These are phyloP conservation scores for Dipodomys ordii DNA, from an alignment of 2,113 vertebrate genomes.

Conservation along the genomic window DNA sequence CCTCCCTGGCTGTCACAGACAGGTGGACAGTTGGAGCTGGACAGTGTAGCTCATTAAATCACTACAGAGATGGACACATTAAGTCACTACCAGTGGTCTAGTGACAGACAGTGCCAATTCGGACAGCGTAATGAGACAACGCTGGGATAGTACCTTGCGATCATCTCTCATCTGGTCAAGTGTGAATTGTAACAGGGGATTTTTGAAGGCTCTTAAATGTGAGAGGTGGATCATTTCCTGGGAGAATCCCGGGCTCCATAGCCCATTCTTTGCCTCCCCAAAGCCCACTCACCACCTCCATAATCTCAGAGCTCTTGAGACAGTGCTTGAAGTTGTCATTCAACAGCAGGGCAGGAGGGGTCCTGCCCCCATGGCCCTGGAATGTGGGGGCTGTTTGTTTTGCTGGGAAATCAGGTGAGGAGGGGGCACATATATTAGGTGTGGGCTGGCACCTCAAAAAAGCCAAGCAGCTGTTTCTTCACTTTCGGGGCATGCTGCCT, in stretches of 20 bases:
- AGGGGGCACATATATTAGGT: neutral
- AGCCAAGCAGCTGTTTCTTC: slow-evolving; percentile 67
- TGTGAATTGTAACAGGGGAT: neutral
- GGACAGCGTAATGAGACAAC: neutral
- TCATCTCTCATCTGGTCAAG: neutral
- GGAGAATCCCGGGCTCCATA: too few species aligned
- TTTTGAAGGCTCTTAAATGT: neutral
- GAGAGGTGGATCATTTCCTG: neutral
- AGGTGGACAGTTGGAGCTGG: neutral
- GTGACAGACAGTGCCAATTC: neutral
- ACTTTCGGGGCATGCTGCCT: slow-evolving; percentile 62
- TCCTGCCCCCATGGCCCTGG: neutral
- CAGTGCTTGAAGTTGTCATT: neutral
- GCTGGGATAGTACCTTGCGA: neutral
- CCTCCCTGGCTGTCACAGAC: neutral
- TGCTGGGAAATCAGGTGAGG: slow-evolving; percentile 51
- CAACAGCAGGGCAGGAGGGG: neutral
- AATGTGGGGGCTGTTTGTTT: neutral
- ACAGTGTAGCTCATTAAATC: neutral
- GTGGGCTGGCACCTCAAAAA: slow-evolving; percentile 56
- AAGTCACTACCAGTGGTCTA: neutral
- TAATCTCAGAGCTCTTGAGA: neutral
- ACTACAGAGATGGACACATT: neutral
- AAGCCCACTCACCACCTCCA: too few species aligned
- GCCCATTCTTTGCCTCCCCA: too few species aligned